A percentile compares a stretch with the other conserved stretches of the same genome.
Evolutionary conservation across 2,797 vertebrate genomes (phyloP).

Genomic region (Varecia variegata): DNA sequence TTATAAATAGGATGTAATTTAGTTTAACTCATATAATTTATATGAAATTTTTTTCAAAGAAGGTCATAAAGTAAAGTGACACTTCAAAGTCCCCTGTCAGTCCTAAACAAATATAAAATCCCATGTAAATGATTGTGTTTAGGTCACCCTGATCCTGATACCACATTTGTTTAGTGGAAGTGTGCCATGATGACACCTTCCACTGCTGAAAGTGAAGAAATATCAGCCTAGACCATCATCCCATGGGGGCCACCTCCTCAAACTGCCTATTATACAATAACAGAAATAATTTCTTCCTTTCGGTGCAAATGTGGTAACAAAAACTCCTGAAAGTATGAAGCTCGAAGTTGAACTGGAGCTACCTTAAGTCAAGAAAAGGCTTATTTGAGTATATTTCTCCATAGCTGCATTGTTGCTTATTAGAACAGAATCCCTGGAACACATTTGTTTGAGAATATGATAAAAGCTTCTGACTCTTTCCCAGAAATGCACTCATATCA

Average conservation of each 20-base stretch:
- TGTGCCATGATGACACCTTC: not conserved
- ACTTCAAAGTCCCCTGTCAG: not conserved
- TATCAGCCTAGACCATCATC: not conserved
- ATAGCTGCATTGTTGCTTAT: not conserved
- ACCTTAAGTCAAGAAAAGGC: not conserved
- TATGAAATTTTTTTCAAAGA: not conserved
- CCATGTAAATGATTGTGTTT: not conserved
- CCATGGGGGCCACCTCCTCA: not conserved
- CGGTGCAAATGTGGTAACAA: not conserved
- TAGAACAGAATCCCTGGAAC: not conserved
- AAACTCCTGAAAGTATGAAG: not conserved
- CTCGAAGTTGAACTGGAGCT: not conserved
- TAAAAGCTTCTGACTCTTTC: not conserved
- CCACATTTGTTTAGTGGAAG: not conserved
- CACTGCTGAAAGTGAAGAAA: not conserved
- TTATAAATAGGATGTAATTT: not conserved
- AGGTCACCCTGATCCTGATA: not conserved
- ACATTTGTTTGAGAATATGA: slow-evolving; percentile 9
- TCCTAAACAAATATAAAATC: not conserved
- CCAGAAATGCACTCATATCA: not conserved
- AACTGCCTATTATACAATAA: slow-evolving; percentile 4
- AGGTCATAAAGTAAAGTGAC: not conserved
- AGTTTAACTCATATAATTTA: not conserved
- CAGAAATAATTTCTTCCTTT: not conserved
- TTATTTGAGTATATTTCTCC: not conserved